phyloP scores from a whole-genome alignment of 2,888 invertebrate species.

The Aphodius granarius region DNA sequence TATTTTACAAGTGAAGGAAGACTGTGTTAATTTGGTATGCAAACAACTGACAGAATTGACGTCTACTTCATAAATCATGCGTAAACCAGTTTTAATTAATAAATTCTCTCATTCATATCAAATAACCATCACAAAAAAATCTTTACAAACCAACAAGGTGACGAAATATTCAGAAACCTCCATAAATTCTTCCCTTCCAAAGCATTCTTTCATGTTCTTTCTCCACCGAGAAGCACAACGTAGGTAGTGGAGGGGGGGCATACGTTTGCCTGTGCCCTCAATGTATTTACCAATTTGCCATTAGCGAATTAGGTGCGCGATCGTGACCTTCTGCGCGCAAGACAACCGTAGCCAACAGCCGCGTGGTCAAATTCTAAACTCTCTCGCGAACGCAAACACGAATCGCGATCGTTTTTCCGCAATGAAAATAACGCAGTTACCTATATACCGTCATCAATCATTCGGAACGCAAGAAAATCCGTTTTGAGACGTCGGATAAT shows the following conservation, averaged over 20 bases:
- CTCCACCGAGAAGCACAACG: background rate
- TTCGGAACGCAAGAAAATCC: background rate
- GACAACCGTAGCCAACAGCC: background rate
- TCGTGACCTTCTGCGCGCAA: conserved; percentile 11
- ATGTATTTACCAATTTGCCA: conserved; percentile 1
- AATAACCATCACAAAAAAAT: too few relatives aligned
- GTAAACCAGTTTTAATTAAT: too few relatives aligned
- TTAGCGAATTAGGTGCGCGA: conserved; percentile 11
- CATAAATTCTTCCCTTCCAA: background rate
- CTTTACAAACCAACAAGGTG: too few relatives aligned
- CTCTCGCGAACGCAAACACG: background rate
- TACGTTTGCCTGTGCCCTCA: background rate
- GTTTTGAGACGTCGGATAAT: background rate
- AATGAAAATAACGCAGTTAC: background rate
- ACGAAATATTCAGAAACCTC: too few relatives aligned
- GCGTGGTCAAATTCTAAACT: too few relatives aligned
- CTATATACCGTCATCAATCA: background rate
- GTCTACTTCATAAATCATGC: too few relatives aligned
- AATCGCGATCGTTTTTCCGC: background rate
- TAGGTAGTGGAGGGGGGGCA: background rate
- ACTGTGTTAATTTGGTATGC: too few relatives aligned
- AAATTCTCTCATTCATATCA: too few relatives aligned
- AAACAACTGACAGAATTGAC: too few relatives aligned
- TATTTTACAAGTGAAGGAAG: too few relatives aligned
- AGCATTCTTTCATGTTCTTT: background rate